Evolutionary conservation across 2,797 vertebrate species (phyloP), one percentile per base, ranked within the genome.

Genomic region (Hirundo rustica): DNA sequence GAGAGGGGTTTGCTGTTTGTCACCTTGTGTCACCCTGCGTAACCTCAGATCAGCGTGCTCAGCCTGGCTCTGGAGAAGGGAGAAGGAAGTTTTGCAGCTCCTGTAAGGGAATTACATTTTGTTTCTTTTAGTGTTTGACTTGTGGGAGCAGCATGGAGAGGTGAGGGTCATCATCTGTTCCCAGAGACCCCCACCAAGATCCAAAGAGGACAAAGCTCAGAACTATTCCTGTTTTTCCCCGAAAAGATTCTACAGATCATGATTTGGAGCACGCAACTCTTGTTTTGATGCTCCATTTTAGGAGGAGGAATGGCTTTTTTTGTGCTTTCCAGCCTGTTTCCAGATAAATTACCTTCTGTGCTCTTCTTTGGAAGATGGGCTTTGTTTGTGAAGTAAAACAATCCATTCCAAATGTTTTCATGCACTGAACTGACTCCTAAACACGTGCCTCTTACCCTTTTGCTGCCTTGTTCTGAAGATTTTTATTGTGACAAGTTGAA

Each of bases 61-160:
- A 61, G 29, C 32, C 16, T 10, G 9, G 21, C 29, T 51, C 61
- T 55, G 45, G 8, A 3, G 27, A 48, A 70, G 42, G 16, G 26
- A 16, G 25, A 76, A 34, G 25, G 42, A 32, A 4, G 8, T 25
- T 81, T 57, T 82, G 27, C 42, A 66, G 10, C 44, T 60, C 25
- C 32, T 4, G 0, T 11, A 16, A 27, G 60, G 44, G 19, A 68
- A 65, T 83, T 42, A 1, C 0, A 4, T 51, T 65, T 57, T 42
- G 2, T 26, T n/a, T 55, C 29, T 70, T 53, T 47, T 21, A 6
- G 4, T 42, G 44, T 91, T 84, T 74, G 44, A 5, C 9, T 47
- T 47, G n/a, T 67, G 74, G 51, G 76, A 55, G 6, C 13, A 36
- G 13, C 27, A 2, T 26, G 55, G 26, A 29, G 55, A 27, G 75